Evolutionary conservation across 2,888 invertebrate genomes (phyloP).

Genomic region (Seladonia tumulorum): DNA sequence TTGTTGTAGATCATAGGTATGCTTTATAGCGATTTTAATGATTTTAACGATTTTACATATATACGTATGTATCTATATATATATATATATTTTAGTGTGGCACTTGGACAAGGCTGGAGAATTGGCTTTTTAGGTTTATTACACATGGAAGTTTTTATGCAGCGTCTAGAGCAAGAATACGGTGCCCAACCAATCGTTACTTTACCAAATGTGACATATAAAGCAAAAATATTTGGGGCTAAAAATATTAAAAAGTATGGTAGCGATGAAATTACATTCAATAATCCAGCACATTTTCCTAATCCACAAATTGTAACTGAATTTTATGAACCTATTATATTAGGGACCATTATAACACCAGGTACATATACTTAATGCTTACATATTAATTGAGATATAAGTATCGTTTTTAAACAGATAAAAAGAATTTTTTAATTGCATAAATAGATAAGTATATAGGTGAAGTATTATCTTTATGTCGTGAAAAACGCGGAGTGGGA

Average conservation of each 20-base stretch:
- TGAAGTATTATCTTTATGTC: conserved; percentile 89
- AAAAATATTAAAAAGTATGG: conserved; percentile 89
- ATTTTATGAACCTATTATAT: conserved; percentile 94
- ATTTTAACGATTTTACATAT: too few species aligned
- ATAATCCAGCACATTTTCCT: conserved; percentile 92
- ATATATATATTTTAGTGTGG: conserved; percentile 87
- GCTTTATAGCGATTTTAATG: neutral
- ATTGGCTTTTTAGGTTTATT: conserved; percentile 94
- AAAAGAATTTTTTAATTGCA: neutral
- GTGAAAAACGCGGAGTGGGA: conserved; percentile 90
- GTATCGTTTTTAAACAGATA: neutral
- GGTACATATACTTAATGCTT: conserved; percentile 76
- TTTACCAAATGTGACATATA: conserved; percentile 94
- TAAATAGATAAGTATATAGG: conserved; percentile 88
- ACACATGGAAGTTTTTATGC: conserved; percentile 95
- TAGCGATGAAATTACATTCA: conserved; percentile 86
- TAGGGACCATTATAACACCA: conserved; percentile 96
- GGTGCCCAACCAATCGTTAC: conserved; percentile 93
- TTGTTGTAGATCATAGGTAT: conserved; percentile 91
- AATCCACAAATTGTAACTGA: conserved; percentile 88
- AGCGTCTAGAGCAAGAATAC: conserved; percentile 93
- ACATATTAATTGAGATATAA: neutral
- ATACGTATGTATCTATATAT: too few species aligned
- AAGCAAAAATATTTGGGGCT: conserved; percentile 90
- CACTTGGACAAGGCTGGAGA: conserved; percentile 95